Evolutionary conservation across 2,888 invertebrate species (phyloP), one percentile per base, ranked within the genome.

Genomic region (Andrena haemorrhoa): DNA sequence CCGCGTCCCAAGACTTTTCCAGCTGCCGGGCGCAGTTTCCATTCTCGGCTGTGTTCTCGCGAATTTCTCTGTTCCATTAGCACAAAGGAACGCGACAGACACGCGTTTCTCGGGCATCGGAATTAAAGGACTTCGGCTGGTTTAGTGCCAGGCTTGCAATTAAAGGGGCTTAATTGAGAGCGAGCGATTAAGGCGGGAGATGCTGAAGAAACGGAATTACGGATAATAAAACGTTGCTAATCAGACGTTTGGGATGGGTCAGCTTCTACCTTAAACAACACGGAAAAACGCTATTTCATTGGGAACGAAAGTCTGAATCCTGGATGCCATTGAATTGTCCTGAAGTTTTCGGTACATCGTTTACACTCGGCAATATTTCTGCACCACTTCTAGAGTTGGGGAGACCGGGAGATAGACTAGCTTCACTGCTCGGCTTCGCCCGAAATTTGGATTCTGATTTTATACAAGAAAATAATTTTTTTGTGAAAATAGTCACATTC

Each of bases 11-110:
- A 51, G 75, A 66, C 29, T 53, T 56, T 51, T 53, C 60, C 68
- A 64, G 64, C 41, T 31, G 20, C 29, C 20, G 26, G 10, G 16
- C 56, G 53, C 35, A 51, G 60, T 26, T 49, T 60, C 60, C 51
- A 53, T 70, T 61, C 75, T 70, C 47, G 49, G 75, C n/a, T 29
- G 60, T 35, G 51, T 75, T 47, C 74, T 49, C 66, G n/a, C 47
- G 20, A 53, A 71, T 85, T 70, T 84, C 80, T 83, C 74, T 66
- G 74, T 80, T 66, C 74, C 81, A 83, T 83, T 81, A 80, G 70
- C 63, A 70, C 81, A 80, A 83, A 79, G 83, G 70, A 71, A 73
- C 63, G 47, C 58, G 60, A 35, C 60, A 35, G 65, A 29, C 76
- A 35, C 76, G 65, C 60, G 76, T 58, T 56, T 49, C 41, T 20